Percentiles rank a stretch among this genome's conserved stretches.
These are phyloP conservation scores for Erannis defoliaria DNA, from an alignment of 2,888 invertebrate species.

Conservation along the genomic window DNA sequence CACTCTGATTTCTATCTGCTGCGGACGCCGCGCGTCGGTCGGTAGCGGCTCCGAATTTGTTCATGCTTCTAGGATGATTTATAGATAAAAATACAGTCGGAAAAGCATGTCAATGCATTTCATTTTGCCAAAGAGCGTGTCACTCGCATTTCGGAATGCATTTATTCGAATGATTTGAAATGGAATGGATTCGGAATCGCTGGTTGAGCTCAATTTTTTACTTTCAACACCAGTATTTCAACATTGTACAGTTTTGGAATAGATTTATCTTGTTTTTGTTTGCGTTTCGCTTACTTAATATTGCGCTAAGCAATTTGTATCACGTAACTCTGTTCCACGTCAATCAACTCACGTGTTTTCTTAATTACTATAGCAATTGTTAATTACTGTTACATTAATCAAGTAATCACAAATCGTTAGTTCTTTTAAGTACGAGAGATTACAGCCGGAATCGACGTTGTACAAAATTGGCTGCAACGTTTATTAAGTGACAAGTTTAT, in stretches of 20 bases:
- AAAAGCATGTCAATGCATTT: conserved; percentile 11
- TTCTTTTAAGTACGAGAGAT: neutral
- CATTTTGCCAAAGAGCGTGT: conserved; percentile 11
- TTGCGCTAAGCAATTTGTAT: neutral
- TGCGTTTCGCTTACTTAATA: neutral
- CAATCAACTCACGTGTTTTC: conserved; percentile 18
- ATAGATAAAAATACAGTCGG: conserved; percentile 6
- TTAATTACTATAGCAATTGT: conserved; percentile 18
- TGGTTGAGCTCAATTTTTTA: conserved; percentile 5
- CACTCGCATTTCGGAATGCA: conserved; percentile 16
- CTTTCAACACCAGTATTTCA: conserved; percentile 20
- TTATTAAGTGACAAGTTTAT: neutral
- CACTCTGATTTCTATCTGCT: conserved; percentile 1
- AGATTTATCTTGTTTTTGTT: neutral
- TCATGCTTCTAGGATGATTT: neutral
- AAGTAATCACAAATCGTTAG: neutral
- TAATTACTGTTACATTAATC: conserved; percentile 14
- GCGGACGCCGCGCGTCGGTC: no score
- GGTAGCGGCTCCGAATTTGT: conserved; percentile 10
- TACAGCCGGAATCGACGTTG: neutral
- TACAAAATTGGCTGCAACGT: neutral
- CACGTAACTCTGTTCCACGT: neutral
- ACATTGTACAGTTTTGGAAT: neutral
- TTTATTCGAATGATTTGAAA: conserved; percentile 28
- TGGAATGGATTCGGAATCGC: conserved; percentile 21